Percentiles rank a stretch among this genome's conserved stretches.
Conservation (phyloP, 2,113 vertebrate genomes). For the Anoura caudifer region DNA sequence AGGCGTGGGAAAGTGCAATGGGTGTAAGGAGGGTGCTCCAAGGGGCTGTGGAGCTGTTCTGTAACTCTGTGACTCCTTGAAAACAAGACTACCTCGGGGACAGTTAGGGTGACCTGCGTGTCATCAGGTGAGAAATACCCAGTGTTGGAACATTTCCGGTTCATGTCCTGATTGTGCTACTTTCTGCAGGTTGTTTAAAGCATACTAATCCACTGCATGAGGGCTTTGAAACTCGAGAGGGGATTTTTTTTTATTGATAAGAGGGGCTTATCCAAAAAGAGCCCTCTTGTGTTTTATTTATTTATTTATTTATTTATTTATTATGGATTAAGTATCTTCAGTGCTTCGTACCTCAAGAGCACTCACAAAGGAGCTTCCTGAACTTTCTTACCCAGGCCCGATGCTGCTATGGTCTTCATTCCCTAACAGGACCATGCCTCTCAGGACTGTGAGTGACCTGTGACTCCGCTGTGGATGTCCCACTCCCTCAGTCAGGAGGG, state of each 20-base stretch:
- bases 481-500: too few species aligned
- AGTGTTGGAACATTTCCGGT: constrained; percentile 16
- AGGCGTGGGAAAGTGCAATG: constrained; percentile 18
- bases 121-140: constrained; percentile 14
- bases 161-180: constrained; percentile 4
- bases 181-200: constrained; percentile 27
- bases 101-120: constrained; percentile 8
- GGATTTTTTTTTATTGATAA: constrained; percentile 30
- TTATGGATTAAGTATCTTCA: constrained; percentile 25
- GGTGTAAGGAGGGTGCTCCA: constrained; percentile 30
- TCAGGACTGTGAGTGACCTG: constrained; percentile 41
- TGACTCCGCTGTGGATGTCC: neutral
- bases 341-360: constrained; percentile 41
- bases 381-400: neutral
- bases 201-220: constrained; percentile 23
- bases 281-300: constrained; percentile 50
- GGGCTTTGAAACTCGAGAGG: constrained; percentile 41
- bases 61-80: constrained; percentile 50
- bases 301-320: constrained; percentile 37
- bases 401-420: neutral
- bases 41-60: constrained; percentile 50
- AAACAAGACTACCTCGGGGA: constrained; percentile 74
- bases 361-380: constrained; percentile 30
- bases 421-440: neutral
- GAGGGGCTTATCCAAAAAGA: constrained; percentile 45